Percentiles rank a stretch among this genome's conserved stretches.
Conservation (phyloP, 2,888 invertebrate species). For the Sesamia inferens region DNA sequence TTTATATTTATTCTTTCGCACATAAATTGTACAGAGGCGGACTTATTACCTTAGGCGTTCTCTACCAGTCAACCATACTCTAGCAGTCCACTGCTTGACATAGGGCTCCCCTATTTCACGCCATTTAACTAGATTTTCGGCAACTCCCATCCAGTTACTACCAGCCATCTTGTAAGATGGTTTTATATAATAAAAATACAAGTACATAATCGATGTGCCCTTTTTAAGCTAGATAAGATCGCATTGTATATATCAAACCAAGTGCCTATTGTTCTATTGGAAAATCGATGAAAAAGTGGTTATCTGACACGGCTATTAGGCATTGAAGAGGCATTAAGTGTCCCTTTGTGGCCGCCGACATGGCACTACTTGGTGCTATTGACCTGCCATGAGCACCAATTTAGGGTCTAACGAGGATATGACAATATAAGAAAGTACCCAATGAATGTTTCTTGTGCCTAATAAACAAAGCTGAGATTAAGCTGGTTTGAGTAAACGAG, state of each 20-base stretch:
- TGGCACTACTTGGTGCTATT: conserved; percentile 39
- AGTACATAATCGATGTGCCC: not conserved
- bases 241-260: not conserved
- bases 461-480: not conserved
- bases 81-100: too few relatives aligned
- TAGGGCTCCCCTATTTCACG: too few relatives aligned
- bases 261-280: conserved; percentile 47
- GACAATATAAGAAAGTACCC: not conserved
- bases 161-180: too few relatives aligned
- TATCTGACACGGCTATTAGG: conserved; percentile 57
- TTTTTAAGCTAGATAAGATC: not conserved
- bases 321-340: conserved; percentile 56
- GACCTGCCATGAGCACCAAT: conserved; percentile 20
- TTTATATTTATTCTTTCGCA: too few relatives aligned
- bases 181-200: not conserved
- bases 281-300: conserved; percentile 55
- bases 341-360: conserved; percentile 60
- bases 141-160: too few relatives aligned
- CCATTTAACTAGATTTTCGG: too few relatives aligned
- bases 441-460: not conserved
- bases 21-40: too few relatives aligned
- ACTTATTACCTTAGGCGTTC: too few relatives aligned
- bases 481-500: not conserved
- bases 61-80: too few relatives aligned
- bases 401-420: not conserved